Percentiles rank a stretch among this genome's conserved stretches.
Evolutionary conservation across 2,888 invertebrate species (phyloP).

Genomic region (Nemotelus nigrinus): DNA sequence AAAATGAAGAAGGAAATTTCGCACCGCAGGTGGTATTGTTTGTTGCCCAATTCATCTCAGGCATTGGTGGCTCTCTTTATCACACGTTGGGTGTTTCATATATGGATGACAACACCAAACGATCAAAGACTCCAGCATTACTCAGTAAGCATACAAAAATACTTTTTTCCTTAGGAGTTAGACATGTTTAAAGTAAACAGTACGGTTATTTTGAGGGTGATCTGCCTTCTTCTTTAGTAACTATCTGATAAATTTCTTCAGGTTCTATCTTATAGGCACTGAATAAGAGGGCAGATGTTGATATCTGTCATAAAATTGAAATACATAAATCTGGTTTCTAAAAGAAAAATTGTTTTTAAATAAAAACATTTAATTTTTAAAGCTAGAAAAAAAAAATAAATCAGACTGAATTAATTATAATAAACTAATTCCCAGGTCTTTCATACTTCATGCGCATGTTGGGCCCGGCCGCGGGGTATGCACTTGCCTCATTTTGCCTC

Average conservation of each 20-base stretch:
- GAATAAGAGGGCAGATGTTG: no score
- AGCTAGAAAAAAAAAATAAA: no score
- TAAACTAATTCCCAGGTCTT: slow-evolving; percentile 67
- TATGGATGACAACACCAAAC: slow-evolving; percentile 81
- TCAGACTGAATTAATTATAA: no score
- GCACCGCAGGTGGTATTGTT: slow-evolving; percentile 73
- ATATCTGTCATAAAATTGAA: neutral
- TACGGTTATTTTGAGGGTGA: no score
- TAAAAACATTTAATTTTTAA: neutral
- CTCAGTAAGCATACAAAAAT: slow-evolving; percentile 67
- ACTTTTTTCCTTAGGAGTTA: slow-evolving; percentile 48
- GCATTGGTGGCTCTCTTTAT: slow-evolving; percentile 75
- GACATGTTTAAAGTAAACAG: no score
- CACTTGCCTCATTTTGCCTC: slow-evolving; percentile 72
- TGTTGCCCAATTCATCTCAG: slow-evolving; percentile 75
- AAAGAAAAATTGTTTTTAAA: neutral
- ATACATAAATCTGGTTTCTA: no score
- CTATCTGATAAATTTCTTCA: no score
- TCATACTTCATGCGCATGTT: slow-evolving; percentile 75
- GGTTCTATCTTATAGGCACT: no score
- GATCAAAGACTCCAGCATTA: slow-evolving; percentile 76
- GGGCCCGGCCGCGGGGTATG: slow-evolving; percentile 76
- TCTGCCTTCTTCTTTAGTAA: no score
- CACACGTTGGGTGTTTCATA: slow-evolving; percentile 77
- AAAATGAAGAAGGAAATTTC: slow-evolving; percentile 68